These are phyloP conservation scores for Pterocles orientalis DNA, from an alignment of 2,113 vertebrate species.

Conservation along the genomic window DNA sequence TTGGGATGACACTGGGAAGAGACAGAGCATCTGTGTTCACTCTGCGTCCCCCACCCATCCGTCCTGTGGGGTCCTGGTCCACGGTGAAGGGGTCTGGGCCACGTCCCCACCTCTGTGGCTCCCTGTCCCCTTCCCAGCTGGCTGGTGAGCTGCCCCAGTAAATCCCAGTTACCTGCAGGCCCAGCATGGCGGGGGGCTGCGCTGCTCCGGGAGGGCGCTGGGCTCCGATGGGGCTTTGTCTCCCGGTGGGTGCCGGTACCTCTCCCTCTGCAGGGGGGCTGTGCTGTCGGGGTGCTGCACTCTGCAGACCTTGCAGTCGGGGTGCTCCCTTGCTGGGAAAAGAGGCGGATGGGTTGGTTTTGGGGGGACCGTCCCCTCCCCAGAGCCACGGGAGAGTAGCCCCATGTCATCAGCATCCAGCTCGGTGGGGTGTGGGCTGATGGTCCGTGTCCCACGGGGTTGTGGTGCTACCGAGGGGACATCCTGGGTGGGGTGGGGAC, in stretches of 20 bases:
- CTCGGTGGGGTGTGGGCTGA: background rate
- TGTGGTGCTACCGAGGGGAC: background rate
- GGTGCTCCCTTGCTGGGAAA: background rate
- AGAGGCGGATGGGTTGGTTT: fast-evolving
- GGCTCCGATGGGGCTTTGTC: background rate
- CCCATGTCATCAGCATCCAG: background rate
- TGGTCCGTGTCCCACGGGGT: background rate
- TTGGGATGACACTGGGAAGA: fast-evolving
- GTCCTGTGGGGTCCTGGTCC: background rate
- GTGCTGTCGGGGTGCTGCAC: background rate
- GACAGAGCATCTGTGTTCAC: fast-evolving
- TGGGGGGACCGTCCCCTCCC: fast-evolving
- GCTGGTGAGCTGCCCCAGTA: background rate
- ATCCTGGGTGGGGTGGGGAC: too few relatives aligned
- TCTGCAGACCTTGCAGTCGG: fast-evolving
- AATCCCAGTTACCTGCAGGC: background rate
- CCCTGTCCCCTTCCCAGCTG: background rate
- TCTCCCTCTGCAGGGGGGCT: background rate
- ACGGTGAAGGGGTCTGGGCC: background rate
- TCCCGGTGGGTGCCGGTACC: background rate
- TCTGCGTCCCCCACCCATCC: background rate
- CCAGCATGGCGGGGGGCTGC: fast-evolving
- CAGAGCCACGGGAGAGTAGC: background rate
- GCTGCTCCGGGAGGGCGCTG: background rate
- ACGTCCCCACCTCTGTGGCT: background rate